phyloP scores from a whole-genome alignment of 2,113 vertebrate species.

The Nerophis lumbriciformis region DNA sequence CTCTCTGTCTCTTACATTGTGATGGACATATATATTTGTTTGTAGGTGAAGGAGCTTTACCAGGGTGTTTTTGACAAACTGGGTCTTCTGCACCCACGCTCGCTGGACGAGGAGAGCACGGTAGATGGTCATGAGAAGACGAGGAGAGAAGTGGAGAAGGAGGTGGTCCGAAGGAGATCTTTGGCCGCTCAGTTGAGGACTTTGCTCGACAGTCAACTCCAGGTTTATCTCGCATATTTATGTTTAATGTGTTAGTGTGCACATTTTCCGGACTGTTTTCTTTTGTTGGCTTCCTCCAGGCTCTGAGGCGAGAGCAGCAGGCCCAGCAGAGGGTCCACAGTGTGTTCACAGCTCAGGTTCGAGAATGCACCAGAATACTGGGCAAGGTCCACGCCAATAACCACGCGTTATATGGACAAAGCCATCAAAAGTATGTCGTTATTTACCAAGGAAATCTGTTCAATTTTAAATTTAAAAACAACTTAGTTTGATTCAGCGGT shows the following conservation, averaged over 20 bases:
- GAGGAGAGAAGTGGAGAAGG: slow-evolving; percentile 71
- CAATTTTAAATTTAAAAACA: neutral
- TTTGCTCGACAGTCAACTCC: slow-evolving; percentile 69
- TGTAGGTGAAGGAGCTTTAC: slow-evolving; percentile 80
- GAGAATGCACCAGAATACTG: slow-evolving; percentile 48
- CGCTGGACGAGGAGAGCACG: slow-evolving; percentile 29
- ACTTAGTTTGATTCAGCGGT: slow-evolving; percentile 51
- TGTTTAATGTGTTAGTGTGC: neutral
- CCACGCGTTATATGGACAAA: slow-evolving; percentile 19
- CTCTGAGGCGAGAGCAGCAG: slow-evolving; percentile 51
- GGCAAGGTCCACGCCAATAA: slow-evolving; percentile 28
- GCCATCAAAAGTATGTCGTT: slow-evolving; percentile 41
- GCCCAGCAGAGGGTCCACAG: slow-evolving; percentile 46
- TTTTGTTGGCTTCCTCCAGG: slow-evolving; percentile 27
- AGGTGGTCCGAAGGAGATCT: slow-evolving; percentile 63
- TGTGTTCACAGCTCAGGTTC: slow-evolving; percentile 44
- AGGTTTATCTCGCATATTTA: slow-evolving; percentile 23
- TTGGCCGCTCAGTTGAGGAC: slow-evolving; percentile 69
- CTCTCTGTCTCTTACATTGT: neutral
- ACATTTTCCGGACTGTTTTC: neutral
- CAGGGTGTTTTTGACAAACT: slow-evolving; percentile 69
- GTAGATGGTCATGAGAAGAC: slow-evolving; percentile 43
- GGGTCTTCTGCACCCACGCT: slow-evolving; percentile 50
- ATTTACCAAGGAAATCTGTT: neutral
- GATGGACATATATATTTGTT: neutral